A percentile compares a stretch with the other conserved stretches of the same genome.
Evolutionary conservation across 1,140 invertebrate genomes (phyloP).

Genomic region (Lepidurus apus): DNA sequence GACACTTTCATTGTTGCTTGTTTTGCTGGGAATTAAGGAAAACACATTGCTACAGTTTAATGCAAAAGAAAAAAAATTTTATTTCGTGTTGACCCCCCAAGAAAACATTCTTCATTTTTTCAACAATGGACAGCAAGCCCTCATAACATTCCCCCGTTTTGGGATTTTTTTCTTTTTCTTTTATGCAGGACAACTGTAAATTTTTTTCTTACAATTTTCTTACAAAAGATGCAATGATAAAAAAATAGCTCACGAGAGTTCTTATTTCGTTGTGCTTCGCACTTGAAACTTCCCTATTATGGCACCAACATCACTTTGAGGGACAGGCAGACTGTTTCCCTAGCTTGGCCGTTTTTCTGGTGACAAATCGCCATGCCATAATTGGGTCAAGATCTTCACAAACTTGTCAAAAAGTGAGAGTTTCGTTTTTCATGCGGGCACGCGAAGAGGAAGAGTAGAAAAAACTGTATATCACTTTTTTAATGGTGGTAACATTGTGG

Average conservation of each 20-base stretch:
- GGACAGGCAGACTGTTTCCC: not conserved
- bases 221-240: slow-evolving; percentile 3
- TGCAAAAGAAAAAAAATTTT: not conserved
- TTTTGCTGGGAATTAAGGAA: not conserved
- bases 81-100: not conserved
- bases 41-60: not conserved
- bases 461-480: not conserved
- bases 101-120: slow-evolving; percentile 10
- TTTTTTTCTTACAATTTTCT: slow-evolving; percentile 16
- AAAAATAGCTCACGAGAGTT: not conserved
- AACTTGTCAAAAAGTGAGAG: not conserved
- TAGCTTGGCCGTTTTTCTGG: not conserved
- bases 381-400: not conserved
- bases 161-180: not conserved
- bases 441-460: not conserved
- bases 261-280: not conserved
- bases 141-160: not conserved
- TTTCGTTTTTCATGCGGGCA: not conserved
- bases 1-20: not conserved
- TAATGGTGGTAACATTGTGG: slow-evolving; percentile 8
- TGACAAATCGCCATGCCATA: slow-evolving; percentile 2
- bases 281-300: not conserved
- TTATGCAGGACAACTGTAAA: not conserved
- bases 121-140: not conserved
- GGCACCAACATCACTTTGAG: slow-evolving; percentile 1